These are phyloP conservation scores for Drosophila macrospina DNA, from an alignment of 2,888 invertebrate genomes.

Conservation along the genomic window DNA sequence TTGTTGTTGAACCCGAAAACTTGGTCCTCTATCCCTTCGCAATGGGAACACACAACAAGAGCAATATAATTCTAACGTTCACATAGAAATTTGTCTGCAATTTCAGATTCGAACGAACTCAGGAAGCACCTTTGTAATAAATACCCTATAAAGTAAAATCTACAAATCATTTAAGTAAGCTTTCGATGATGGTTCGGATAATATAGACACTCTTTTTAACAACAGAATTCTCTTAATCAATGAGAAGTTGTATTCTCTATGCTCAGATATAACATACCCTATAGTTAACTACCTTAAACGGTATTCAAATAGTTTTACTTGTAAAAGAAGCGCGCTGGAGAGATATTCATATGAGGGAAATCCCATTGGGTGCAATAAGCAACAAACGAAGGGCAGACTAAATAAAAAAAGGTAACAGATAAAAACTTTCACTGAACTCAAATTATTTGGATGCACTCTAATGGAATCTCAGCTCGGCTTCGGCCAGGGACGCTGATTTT, in stretches of 20 bases:
- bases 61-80: slow-evolving; percentile 55
- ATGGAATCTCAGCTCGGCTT: slow-evolving; percentile 30
- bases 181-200: background rate
- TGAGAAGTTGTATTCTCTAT: background rate
- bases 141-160: slow-evolving; percentile 1
- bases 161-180: background rate
- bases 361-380: slow-evolving; percentile 67
- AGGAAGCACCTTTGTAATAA: background rate
- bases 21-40: slow-evolving; percentile 1
- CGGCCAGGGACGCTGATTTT: slow-evolving; percentile 67
- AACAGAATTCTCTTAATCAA: background rate
- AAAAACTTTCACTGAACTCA: slow-evolving; percentile 43
- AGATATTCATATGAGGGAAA: slow-evolving; percentile 35
- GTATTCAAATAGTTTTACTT: slow-evolving; percentile 37
- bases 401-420: slow-evolving; percentile 26
- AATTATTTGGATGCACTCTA: slow-evolving; percentile 60
- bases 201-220: no score
- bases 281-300: background rate
- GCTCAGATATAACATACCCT: background rate
- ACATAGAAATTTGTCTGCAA: slow-evolving; percentile 67
- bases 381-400: slow-evolving; percentile 31
- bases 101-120: slow-evolving; percentile 37
- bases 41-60: slow-evolving; percentile 43
- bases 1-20: slow-evolving; percentile 27
- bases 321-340: slow-evolving; percentile 13